A percentile compares a stretch with the other conserved stretches of the same genome.
Conservation (phyloP, 1,140 invertebrate genomes). For the Orchestia grillus region DNA sequence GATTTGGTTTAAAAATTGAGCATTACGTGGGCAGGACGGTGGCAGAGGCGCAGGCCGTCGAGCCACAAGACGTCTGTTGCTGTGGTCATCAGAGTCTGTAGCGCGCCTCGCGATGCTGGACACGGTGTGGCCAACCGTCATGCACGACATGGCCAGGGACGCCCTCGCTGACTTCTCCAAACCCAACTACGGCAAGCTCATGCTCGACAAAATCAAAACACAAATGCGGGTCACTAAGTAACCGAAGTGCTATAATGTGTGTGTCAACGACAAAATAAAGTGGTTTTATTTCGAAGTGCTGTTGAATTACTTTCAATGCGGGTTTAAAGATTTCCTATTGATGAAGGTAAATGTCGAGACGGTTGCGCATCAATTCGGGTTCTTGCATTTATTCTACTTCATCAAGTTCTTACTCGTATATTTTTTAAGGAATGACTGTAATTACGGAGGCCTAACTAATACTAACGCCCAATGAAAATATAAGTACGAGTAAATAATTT, state of each 20-base stretch:
- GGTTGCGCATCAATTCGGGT: neutral
- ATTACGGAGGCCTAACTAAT: no score
- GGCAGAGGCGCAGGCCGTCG: neutral
- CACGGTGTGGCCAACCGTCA: constrained; percentile 52
- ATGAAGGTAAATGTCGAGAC: neutral
- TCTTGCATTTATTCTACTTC: neutral
- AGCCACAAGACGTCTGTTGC: constrained; percentile 29
- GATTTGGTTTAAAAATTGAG: neutral
- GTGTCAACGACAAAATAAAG: no score
- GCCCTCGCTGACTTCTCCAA: constrained; percentile 52
- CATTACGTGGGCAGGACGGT: neutral
- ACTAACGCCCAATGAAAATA: no score
- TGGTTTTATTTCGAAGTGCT: neutral
- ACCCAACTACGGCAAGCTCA: constrained; percentile 57
- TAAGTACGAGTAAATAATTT: no score
- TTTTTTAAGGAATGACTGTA: neutral
- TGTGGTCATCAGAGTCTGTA: constrained; percentile 44
- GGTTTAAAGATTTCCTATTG: neutral
- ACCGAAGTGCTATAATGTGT: neutral
- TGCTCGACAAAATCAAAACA: constrained; percentile 55
- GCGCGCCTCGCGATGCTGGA: constrained; percentile 10
- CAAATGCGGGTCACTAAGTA: constrained; percentile 24
- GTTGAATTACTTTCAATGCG: neutral
- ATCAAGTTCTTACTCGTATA: neutral
- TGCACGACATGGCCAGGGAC: constrained; percentile 47